Conservation (phyloP, 2,113 vertebrate species). For the Nymphicus hollandicus region DNA sequence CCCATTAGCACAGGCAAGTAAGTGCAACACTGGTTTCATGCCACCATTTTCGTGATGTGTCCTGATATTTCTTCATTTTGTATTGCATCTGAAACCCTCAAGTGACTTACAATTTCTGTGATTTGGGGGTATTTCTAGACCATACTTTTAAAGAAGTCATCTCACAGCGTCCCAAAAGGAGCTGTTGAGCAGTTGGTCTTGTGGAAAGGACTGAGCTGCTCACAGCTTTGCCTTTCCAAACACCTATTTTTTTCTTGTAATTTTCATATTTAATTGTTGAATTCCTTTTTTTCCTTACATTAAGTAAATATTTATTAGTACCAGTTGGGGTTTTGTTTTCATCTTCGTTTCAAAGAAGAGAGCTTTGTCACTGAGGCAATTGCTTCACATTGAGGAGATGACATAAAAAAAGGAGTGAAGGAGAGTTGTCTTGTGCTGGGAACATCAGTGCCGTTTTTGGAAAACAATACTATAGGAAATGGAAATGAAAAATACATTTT, state of each 20-base stretch:
- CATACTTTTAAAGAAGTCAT: slow-evolving; percentile 13
- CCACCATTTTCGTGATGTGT: slow-evolving; percentile 13
- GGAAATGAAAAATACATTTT: slow-evolving; percentile 52
- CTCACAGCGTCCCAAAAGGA: slow-evolving; percentile 21
- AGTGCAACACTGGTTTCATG: background rate
- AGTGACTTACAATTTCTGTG: slow-evolving; percentile 22
- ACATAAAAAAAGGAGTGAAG: slow-evolving; percentile 13
- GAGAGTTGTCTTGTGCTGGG: slow-evolving; percentile 13
- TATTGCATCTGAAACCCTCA: slow-evolving; percentile 1
- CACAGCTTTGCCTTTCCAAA: background rate
- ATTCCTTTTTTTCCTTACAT: slow-evolving; percentile 1
- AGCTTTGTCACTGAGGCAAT: background rate
- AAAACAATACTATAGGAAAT: slow-evolving; percentile 52
- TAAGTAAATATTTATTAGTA: slow-evolving; percentile 49
- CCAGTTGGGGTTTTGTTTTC: background rate
- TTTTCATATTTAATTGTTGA: slow-evolving; percentile 14
- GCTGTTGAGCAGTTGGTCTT: background rate
- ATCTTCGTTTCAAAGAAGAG: background rate
- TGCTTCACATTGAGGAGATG: background rate
- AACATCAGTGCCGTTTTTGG: background rate
- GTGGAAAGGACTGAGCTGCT: background rate
- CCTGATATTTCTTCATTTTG: slow-evolving; percentile 42
- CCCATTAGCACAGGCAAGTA: background rate
- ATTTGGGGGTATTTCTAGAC: slow-evolving; percentile 29
- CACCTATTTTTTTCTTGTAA: background rate